Base-by-base conservation (phyloP, 1,140 invertebrate genomes). In the Paralvinella palmiformis region DNA sequence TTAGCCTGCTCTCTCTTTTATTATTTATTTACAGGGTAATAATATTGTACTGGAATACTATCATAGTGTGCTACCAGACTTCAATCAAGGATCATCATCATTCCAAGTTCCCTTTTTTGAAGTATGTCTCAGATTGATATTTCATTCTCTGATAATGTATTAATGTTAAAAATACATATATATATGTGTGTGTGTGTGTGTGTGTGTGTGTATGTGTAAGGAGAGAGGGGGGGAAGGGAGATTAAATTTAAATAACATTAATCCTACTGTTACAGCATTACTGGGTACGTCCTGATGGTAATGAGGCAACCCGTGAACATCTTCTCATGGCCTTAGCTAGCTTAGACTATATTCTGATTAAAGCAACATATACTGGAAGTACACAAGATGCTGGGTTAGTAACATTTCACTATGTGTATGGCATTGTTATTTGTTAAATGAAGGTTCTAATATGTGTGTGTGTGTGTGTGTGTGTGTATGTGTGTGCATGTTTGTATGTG, bases 241-340 rank as follows among this genome's bases (percentile, higher is more conserved):
- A 24, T 5, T 7, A 24, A 58, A 48, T 44, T 29, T 35, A 59
- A 17, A 35, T 32, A n/a, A 15, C 37, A 6, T 20, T 48, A 15
- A 13, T 22, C 33, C 27, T 32, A 41, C 35, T 64, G 59, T 64
- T 53, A 7, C 69, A 84, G 77, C 72, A 76, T 63, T 71, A 74
- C 69, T 96, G 92, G 91, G 86, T 89, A 73, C 80, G 88, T 65
- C 84, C 85, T 68, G 92, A 96, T 20, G 94, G 92, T 2, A 86
- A 88, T 53, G 81, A 84, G 52, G 86, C 88, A 4, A 88, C 91
- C 63, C 85, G 96, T 15, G 91, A 95, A 74, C 88, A 95, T 78
- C 81, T 98, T 45, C 82, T 98, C 27, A 93, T 97, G 88, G 91
- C 92, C 0, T 81, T 99, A 37, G 92, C 94, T 64, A 89, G 96